Conservation (phyloP, 1,140 invertebrate genomes). For the Halyomorpha halys region DNA sequence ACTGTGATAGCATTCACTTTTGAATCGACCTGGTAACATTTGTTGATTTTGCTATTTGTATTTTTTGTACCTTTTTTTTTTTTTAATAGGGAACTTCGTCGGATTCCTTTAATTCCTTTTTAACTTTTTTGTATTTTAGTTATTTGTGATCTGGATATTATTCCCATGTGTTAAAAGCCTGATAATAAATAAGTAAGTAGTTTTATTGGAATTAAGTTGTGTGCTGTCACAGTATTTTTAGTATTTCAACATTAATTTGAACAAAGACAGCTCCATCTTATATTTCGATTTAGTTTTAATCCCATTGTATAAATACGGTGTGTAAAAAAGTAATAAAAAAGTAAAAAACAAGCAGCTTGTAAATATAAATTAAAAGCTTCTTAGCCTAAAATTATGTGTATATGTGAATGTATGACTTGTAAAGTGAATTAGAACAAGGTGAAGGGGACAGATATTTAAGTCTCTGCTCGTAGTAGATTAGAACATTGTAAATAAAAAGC, state of each 20-base stretch:
- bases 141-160: constrained; percentile 19
- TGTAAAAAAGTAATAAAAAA: constrained; percentile 6
- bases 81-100: neutral
- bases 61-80: constrained; percentile 18
- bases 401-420: constrained; percentile 18
- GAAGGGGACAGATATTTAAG: constrained; percentile 18
- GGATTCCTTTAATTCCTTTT: no score
- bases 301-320: constrained; percentile 13
- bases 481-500: constrained; percentile 21
- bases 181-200: neutral
- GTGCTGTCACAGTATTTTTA: constrained; percentile 25
- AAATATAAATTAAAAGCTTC: constrained; percentile 15
- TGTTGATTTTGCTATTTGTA: constrained; percentile 25
- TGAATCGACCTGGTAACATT: constrained; percentile 9
- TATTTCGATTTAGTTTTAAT: constrained; percentile 17
- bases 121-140: neutral
- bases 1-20: constrained; percentile 28
- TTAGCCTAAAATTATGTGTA: constrained; percentile 17
- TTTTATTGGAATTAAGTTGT: constrained; percentile 18
- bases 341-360: constrained; percentile 6
- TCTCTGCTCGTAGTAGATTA: constrained; percentile 16
- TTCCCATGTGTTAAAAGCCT: constrained; percentile 7
- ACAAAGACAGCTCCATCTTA: constrained; percentile 17
- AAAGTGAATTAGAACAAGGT: constrained; percentile 23
- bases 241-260: constrained; percentile 7